A percentile compares a stretch with the other conserved stretches of the same genome.
Conservation (phyloP, 2,888 invertebrate genomes). For the Dasysyrphus tricinctus region DNA sequence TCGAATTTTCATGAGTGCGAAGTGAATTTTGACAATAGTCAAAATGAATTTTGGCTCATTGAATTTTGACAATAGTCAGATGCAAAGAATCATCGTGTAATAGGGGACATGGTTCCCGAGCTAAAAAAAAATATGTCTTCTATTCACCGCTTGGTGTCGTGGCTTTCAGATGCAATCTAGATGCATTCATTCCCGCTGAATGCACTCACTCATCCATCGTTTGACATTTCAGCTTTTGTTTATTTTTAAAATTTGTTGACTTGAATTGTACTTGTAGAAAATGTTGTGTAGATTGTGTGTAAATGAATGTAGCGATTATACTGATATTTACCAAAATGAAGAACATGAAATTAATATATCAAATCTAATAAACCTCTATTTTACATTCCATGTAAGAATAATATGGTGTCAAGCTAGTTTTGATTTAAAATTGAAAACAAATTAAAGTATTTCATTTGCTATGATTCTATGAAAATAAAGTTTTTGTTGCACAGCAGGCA, state of each 20-base stretch:
- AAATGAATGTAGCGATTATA: conserved; percentile 39
- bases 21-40: no score
- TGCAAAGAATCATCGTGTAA: no score
- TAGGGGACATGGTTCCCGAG: no score
- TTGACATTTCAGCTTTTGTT: conserved; percentile 6
- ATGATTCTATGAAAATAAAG: not conserved
- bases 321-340: conserved; percentile 30
- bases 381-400: conserved; percentile 50
- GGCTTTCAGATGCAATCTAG: no score
- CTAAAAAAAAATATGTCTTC: no score
- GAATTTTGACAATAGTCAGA: no score
- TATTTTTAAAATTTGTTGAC: not conserved
- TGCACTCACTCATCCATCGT: not conserved
- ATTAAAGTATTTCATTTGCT: not conserved
- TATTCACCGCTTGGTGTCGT: no score
- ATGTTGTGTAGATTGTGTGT: conserved; percentile 64
- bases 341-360: not conserved
- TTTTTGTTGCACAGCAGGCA: not conserved
- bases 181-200: not conserved
- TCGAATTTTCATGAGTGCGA: no score
- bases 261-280: conserved; percentile 13
- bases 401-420: not conserved
- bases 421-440: not conserved
- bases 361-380: conserved; percentile 32
- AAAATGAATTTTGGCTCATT: no score